A percentile compares a stretch with the other conserved stretches of the same genome.
phyloP scores from a whole-genome alignment of 2,113 vertebrate genomes.

The Oenanthe oenanthe region DNA sequence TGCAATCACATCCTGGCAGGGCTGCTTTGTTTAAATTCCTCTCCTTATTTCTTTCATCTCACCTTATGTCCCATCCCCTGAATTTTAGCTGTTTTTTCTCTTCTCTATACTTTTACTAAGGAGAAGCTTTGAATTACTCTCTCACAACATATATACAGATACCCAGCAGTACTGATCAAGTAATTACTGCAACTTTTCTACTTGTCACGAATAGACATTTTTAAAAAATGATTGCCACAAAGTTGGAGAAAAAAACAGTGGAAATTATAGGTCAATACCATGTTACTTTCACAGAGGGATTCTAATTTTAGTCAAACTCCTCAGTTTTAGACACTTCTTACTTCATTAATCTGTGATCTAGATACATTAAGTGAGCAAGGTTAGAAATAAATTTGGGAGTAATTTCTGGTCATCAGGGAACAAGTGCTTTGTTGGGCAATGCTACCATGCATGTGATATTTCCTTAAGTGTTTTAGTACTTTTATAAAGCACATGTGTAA shows the following conservation, averaged over 20 bases:
- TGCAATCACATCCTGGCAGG: not conserved
- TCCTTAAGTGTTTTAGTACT: not conserved
- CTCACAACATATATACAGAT: not conserved
- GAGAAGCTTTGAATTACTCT: not conserved
- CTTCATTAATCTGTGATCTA: constrained; percentile 49
- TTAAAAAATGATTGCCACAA: not conserved
- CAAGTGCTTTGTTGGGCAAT: not conserved
- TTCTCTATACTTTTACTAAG: not conserved
- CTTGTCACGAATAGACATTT: not conserved
- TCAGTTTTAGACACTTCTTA: constrained; percentile 46
- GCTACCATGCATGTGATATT: fast-evolving
- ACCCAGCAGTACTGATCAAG: not conserved
- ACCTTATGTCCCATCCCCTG: not conserved
- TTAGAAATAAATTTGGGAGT: constrained; percentile 57
- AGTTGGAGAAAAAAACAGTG: not conserved
- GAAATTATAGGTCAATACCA: not conserved
- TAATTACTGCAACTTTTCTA: not conserved
- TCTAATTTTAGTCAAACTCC: constrained; percentile 49
- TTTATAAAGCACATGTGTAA: not conserved
- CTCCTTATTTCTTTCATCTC: not conserved
- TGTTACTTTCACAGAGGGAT: not conserved
- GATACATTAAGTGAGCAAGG: constrained; percentile 39
- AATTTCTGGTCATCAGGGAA: not conserved
- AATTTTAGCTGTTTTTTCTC: not conserved
- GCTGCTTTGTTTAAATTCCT: not conserved